Percentiles rank a stretch among this genome's conserved stretches.
phyloP scores from a whole-genome alignment of 2,797 vertebrate species.

The Sebastes glaucus region DNA sequence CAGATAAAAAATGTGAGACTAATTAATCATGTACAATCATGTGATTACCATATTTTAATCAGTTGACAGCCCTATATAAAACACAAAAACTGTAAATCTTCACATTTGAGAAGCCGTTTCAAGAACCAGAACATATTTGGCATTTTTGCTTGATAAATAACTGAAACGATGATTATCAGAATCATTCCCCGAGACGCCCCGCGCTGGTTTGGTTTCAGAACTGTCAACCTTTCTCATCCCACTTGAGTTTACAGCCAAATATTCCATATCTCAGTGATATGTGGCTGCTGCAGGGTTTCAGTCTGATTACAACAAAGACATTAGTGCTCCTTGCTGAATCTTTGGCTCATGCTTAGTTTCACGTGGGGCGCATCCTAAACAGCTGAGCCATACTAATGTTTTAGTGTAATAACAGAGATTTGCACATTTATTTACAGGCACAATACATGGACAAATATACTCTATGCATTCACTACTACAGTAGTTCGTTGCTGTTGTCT shows the following conservation, averaged over 20 bases:
- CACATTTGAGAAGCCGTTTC: background rate
- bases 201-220: background rate
- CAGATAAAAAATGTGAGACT: too few species aligned
- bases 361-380: background rate
- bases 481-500: background rate
- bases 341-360: background rate
- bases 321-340: background rate
- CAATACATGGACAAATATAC: too few species aligned
- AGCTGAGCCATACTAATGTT: background rate
- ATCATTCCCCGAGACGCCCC: background rate
- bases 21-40: too few species aligned
- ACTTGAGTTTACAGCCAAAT: background rate
- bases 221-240: background rate
- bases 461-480: background rate
- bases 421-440: background rate
- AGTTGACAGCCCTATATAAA: background rate
- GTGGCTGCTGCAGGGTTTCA: constrained; percentile 4
- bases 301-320: background rate
- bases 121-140: background rate
- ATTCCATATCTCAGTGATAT: background rate
- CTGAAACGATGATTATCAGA: background rate
- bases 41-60: too few species aligned
- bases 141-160: background rate
- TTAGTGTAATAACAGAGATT: background rate
- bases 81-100: background rate